Evolutionary conservation across 2,888 invertebrate genomes (phyloP).

Genomic region (Molanna angustata): DNA sequence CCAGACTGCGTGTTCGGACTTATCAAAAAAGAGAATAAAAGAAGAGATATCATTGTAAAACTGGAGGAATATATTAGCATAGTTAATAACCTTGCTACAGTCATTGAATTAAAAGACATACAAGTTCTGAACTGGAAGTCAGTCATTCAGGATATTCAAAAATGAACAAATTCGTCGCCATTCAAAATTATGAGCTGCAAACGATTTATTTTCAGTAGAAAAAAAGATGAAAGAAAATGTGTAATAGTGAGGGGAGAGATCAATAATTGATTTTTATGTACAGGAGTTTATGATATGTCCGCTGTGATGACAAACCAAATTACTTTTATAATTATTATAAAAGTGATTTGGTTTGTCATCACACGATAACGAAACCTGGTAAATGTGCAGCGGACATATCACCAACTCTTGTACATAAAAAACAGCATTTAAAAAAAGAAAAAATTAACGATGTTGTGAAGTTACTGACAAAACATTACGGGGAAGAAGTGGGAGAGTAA

Average conservation of each 20-base stretch:
- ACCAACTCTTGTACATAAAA: neutral
- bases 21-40: conserved; percentile 30
- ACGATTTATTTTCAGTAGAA: conserved; percentile 27
- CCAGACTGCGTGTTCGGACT: conserved; percentile 31
- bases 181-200: conserved; percentile 29
- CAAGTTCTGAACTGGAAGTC: conserved; percentile 28
- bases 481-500: conserved; percentile 16
- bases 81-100: conserved; percentile 26
- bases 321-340: too few relatives aligned
- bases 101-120: conserved; percentile 25
- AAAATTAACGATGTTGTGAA: conserved; percentile 3
- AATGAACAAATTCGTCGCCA: conserved; percentile 28
- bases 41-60: conserved; percentile 20
- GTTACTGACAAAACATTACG: conserved; percentile 17
- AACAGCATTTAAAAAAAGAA: neutral
- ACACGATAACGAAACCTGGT: neutral
- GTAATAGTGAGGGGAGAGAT: conserved; percentile 16
- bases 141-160: conserved; percentile 20
- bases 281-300: too few relatives aligned
- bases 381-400: neutral
- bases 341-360: too few relatives aligned
- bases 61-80: conserved; percentile 29
- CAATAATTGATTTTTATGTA: too few relatives aligned
- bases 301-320: too few relatives aligned
- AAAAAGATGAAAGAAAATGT: conserved; percentile 5